Conservation (phyloP, 2,113 vertebrate species). For the Actenoides hombroni region DNA sequence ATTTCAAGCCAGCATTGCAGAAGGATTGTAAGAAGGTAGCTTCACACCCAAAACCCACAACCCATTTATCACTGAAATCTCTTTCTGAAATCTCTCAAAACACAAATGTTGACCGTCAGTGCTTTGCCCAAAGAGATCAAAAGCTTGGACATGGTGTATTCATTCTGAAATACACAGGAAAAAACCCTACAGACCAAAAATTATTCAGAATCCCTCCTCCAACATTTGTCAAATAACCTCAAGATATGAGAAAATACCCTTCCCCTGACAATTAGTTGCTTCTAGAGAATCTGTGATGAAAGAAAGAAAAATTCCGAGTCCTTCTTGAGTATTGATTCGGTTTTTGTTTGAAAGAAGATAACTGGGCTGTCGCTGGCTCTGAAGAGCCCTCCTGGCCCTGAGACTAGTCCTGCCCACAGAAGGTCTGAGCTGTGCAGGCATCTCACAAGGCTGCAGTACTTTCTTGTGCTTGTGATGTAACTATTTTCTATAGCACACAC, state of each 20-base stretch:
- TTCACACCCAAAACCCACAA: background rate
- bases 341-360: background rate
- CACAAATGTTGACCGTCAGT: background rate
- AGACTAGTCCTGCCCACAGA: background rate
- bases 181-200: background rate
- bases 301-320: background rate
- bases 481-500: background rate
- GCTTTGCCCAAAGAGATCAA: background rate
- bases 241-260: background rate
- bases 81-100: background rate
- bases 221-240: background rate
- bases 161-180: background rate
- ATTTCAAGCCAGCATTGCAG: background rate
- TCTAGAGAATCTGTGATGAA: background rate
- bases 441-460: background rate
- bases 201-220: background rate
- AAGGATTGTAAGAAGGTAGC: background rate
- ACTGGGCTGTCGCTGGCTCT: background rate
- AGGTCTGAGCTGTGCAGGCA: background rate
- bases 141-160: background rate
- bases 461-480: background rate
- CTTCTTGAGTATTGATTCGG: background rate
- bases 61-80: background rate
- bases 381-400: background rate
- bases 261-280: background rate